Evolutionary conservation across 2,888 invertebrate species (phyloP).

Genomic region (Copidosoma aretas): DNA sequence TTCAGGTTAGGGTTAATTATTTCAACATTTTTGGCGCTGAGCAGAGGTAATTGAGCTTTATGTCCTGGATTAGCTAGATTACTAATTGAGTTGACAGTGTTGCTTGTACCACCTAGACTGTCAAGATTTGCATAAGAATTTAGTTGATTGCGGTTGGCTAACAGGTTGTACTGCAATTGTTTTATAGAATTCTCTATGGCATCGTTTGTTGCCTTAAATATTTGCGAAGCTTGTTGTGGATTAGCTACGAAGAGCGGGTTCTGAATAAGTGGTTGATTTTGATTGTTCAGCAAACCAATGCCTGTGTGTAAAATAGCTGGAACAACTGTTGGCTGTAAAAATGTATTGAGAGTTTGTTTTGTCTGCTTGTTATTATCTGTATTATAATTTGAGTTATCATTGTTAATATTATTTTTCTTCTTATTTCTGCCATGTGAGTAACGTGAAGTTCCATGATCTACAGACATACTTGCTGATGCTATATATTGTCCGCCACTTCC

Average conservation of each 20-base stretch:
- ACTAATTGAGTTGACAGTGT: slow-evolving; percentile 43
- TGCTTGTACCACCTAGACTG: slow-evolving; percentile 50
- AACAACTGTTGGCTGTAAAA: slow-evolving; percentile 48
- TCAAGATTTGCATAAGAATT: slow-evolving; percentile 43
- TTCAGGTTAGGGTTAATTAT: slow-evolving; percentile 58
- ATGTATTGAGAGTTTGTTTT: slow-evolving; percentile 22
- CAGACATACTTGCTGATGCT: slow-evolving; percentile 52
- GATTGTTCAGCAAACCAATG: slow-evolving; percentile 44
- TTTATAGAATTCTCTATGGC: slow-evolving; percentile 51
- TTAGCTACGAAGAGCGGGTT: slow-evolving; percentile 38
- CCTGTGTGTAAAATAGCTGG: slow-evolving; percentile 52
- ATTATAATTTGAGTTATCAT: slow-evolving; percentile 39
- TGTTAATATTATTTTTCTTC: slow-evolving; percentile 22
- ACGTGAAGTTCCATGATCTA: slow-evolving; percentile 44
- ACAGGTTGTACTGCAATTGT: slow-evolving; percentile 50
- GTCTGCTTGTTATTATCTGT: slow-evolving; percentile 42
- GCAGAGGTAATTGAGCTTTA: slow-evolving; percentile 54
- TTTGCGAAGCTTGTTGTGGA: slow-evolving; percentile 45
- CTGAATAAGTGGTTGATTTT: slow-evolving; percentile 44
- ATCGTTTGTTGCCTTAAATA: slow-evolving; percentile 49
- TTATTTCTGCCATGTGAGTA: slow-evolving; percentile 1
- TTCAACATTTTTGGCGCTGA: slow-evolving; percentile 56
- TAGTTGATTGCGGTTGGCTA: slow-evolving; percentile 48
- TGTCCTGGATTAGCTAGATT: slow-evolving; percentile 36
- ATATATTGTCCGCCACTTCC: slow-evolving; percentile 47